A percentile compares a stretch with the other conserved stretches of the same genome.
Evolutionary conservation across 2,797 vertebrate genomes (phyloP).

Genomic region (Sebastes trivittatus): DNA sequence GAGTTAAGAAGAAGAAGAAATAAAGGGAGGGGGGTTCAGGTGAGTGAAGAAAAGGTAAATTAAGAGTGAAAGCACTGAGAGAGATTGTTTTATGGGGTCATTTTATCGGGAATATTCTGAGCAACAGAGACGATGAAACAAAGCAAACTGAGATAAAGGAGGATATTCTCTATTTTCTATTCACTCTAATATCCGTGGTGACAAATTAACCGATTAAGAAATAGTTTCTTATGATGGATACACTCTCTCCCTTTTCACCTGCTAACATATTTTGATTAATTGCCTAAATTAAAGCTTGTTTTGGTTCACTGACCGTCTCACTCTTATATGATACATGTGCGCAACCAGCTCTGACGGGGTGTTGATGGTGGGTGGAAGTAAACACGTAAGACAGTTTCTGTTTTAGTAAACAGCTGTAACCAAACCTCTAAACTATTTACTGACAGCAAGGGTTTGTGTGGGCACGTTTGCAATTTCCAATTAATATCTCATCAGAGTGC

Average conservation of each 20-base stretch:
- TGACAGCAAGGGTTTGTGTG: background rate
- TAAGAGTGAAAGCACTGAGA: background rate
- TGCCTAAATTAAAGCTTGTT: constrained; percentile 24
- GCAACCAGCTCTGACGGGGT: background rate
- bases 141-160: background rate
- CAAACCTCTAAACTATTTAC: constrained; percentile 7
- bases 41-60: constrained; percentile 10
- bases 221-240: background rate
- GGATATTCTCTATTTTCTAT: background rate
- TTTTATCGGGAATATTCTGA: background rate
- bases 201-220: background rate
- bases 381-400: background rate
- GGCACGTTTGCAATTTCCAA: background rate
- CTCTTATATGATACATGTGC: background rate
- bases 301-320: background rate
- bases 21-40: background rate
- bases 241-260: background rate
- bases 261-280: background rate
- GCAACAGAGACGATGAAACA: background rate
- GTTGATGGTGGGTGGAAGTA: background rate
- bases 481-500: constrained; percentile 14
- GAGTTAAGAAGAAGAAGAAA: background rate
- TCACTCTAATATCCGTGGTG: background rate
- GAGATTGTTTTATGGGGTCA: background rate
- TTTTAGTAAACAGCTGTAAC: background rate